Evolutionary conservation across 2,888 invertebrate species (phyloP), one percentile per base, ranked within the genome.

Genomic region (Asteroscopus sphinx): DNA sequence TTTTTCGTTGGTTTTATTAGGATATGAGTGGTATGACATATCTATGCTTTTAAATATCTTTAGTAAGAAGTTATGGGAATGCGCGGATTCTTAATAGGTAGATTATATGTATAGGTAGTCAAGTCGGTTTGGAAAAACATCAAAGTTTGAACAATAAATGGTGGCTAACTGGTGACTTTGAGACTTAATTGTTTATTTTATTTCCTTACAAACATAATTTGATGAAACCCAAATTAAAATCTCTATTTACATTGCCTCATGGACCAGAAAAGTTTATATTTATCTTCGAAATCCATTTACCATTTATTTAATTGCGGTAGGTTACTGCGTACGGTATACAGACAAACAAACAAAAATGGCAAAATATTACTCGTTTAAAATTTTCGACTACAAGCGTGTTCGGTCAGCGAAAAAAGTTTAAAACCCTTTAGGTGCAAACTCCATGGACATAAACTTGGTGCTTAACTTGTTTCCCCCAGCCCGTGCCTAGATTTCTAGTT

Each of bases 381-480:
- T 35, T 46, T 51, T 13, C 13, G 3, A 25, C 42, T 46, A 30
- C 51, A 42, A 33, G 4, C 58, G 28, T 47, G 48, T 48, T 48
- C 36, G 25, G 57, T 51, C 28, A 39, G 44, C 59, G 55, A 49
- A 67, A 66, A 66, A 67, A 44, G 16, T 58, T 58, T 21, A 21
- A 49, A 55, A 26, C 56, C 55, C 47, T 54, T 32, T 13, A 57
- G 60, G 54, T 58, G 55, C 33, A 37, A 49, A 57, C 49, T 58
- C 35, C 47, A 44, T 48, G 45, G 40, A 55, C 55, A 57, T 63
- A 75, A 65, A 75, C 55, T 75, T 75, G 8, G 15, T 52, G 68
- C 40, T 75, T 75, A 67, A 68, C 74, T 63, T 48, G 60, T 68
- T 64, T 52, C 39, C 58, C 53, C 36, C 46, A 47, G 41, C 62